Evolutionary conservation across 2,113 vertebrate species (phyloP), one percentile per base, ranked within the genome.

Genomic region (Limnothrissa miodon): DNA sequence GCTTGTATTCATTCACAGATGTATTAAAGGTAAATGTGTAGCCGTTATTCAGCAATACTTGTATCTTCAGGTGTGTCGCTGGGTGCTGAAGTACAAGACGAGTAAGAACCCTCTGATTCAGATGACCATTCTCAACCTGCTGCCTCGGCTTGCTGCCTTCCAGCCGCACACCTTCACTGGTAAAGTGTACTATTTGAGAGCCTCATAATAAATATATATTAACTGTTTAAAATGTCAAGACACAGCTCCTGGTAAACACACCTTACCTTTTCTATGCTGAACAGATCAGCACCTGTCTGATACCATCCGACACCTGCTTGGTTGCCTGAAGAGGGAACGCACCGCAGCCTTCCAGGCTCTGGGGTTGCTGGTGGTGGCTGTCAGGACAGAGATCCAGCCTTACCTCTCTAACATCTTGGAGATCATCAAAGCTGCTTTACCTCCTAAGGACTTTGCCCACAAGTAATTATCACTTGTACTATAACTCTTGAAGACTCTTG

Each of bases 91-190:
- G 85, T 99, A 98, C 90, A 95, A 94, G 89, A 96, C 95, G 80
- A 98, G 96, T 93, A 99, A 99, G 92, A 99, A 98, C 89, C 97
- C 97, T 11, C 92, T 99, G 87, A 99, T 99, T 93, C 98, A 99
- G 94, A 98, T 98, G 97, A 98, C 97, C 0, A 97, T 97, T 86
- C 96, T 99, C 85, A 98, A 97, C 85, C 92, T 99, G 78, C 92
- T 99, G 9, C 98, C 98, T 0, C 97, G 98, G 10, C 62, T 99
- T 83, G 98, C 98, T 1, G 98, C 98, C 33, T 99, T 99, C 91
- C 96, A 97, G 90, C 95, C 98, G 13, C 95, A 96, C 0, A 95
- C 92, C 0, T 99, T 99, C 89, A 99, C 97, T 95, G 98, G 98
- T 99, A 83, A 19, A 42, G 51, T 82, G 25, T 45, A 23, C 15